A percentile compares a stretch with the other conserved stretches of the same genome.
These are phyloP conservation scores for Drosophila auraria DNA, from an alignment of 1,140 invertebrate genomes.

Conservation along the genomic window DNA sequence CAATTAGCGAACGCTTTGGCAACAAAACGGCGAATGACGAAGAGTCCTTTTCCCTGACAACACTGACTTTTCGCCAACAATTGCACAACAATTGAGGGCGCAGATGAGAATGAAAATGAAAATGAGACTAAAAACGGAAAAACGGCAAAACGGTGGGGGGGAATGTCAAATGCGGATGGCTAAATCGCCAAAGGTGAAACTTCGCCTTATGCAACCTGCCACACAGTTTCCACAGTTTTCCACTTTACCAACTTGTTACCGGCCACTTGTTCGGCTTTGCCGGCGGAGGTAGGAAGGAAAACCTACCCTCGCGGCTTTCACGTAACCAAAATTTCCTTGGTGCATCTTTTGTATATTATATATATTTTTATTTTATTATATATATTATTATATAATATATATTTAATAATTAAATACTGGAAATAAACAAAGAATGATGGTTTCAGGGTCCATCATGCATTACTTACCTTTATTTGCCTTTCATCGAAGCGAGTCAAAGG, in stretches of 20 bases:
- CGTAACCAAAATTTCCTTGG: constrained; percentile 19
- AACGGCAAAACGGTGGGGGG: not conserved
- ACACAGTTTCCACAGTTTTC: constrained; percentile 13
- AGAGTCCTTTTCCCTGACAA: constrained; percentile 20
- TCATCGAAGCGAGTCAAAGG: too few species aligned
- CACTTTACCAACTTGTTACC: constrained; percentile 31
- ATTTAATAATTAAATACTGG: not conserved
- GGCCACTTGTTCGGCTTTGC: constrained; percentile 39
- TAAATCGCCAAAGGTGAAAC: constrained; percentile 27
- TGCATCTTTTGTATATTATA: too few species aligned
- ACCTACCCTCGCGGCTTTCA: not conserved
- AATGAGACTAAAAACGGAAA: not conserved
- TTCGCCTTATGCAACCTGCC: constrained; percentile 53
- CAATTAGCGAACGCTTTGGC: constrained; percentile 42
- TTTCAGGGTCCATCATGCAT: too few species aligned
- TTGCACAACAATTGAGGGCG: constrained; percentile 41
- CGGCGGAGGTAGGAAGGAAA: not conserved
- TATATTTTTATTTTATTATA: too few species aligned
- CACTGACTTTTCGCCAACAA: constrained; percentile 19
- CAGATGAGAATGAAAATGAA: constrained; percentile 26
- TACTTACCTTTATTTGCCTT: not conserved
- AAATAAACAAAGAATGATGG: not conserved
- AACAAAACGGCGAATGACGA: not conserved
- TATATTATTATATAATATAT: too few species aligned
- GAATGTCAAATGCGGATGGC: constrained; percentile 10